Evolutionary conservation across 2,113 vertebrate species (phyloP).

Genomic region (Excalfactoria chinensis): DNA sequence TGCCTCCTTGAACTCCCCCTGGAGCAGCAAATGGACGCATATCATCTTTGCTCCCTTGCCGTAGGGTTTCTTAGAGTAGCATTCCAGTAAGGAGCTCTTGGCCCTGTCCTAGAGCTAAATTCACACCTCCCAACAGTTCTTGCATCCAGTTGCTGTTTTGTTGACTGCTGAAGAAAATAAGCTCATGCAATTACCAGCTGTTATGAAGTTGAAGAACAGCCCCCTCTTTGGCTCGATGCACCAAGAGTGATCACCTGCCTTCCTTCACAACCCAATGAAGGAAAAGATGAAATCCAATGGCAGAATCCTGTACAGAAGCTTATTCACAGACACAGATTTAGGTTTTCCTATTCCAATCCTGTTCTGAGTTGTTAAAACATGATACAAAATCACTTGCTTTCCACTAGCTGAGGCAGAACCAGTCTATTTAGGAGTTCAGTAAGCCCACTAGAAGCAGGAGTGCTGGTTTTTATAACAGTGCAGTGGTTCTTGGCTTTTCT

Average conservation of each 20-base stretch:
- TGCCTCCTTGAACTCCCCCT: not conserved
- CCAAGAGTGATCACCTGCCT: too few species aligned
- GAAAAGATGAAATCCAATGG: not conserved
- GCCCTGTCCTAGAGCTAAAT: not conserved
- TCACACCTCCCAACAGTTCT: not conserved
- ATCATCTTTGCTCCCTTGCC: not conserved
- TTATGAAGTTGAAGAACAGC: rapidly evolving
- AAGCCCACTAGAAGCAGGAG: rapidly evolving
- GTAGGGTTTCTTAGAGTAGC: not conserved
- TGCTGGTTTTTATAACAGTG: rapidly evolving
- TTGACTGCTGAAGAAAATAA: not conserved
- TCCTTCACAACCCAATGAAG: not conserved
- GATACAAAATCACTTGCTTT: not conserved
- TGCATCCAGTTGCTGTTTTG: not conserved
- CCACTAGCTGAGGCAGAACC: not conserved
- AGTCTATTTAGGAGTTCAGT: not conserved
- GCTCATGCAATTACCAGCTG: too few species aligned
- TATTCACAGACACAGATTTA: not conserved
- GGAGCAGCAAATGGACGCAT: not conserved
- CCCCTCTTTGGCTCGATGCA: not conserved
- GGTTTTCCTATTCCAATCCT: not conserved
- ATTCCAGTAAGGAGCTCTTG: not conserved
- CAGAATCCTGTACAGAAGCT: not conserved
- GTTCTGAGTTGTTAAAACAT: rapidly evolving
- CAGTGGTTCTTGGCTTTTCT: not conserved